Evolutionary conservation across 2,797 vertebrate species (phyloP), one percentile per base, ranked within the genome.

Genomic region (Carduelis carduelis): DNA sequence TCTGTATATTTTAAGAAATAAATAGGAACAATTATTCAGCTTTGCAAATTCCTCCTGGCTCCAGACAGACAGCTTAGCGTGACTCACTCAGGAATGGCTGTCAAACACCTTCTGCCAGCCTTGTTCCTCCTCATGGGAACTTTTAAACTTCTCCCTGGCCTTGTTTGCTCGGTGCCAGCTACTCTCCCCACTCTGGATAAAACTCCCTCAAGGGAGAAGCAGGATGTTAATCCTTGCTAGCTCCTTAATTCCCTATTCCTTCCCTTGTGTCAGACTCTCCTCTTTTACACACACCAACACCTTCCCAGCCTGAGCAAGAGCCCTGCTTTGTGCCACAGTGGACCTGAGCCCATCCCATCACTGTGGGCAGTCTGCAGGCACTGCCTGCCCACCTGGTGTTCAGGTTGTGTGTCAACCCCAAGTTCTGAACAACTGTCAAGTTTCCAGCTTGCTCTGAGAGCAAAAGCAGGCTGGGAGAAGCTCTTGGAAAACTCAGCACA

Each of bases 21-120:
- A 93, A 95, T 80, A 89, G 72, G 79, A 91, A 89, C 93, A 91
- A 83, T 91, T 91, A 89, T 49, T 92, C 84, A 56, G 56, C 83
- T 90, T 87, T 71, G 94, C 61, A 81, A 94, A 82, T 77, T 93
- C 75, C 68, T 80, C 27, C 30, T 64, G 70, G 74, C 87, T 91
- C 84, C 49, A 89, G 94, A 93, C 94, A 95, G 77, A 80, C 81
- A 85, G 82, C 75, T 84, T 63, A 57, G 70, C 0, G 0, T 83
- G 76, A 91, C 69, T 84, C 83, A 81, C 37, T 55, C 53, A 91
- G 82, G 64, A 86, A 61, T 10, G 37, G 69, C 53, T 88, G 72
- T 64, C 72, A 83, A 91, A 89, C 68, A 81, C 53, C 79, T 95
- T 85, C 76, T 90, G 69, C 82, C 55, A 83, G 71, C 46, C 85